Evolutionary conservation across 2,113 vertebrate genomes (phyloP).

Genomic region (Oreotragus oreotragus): DNA sequence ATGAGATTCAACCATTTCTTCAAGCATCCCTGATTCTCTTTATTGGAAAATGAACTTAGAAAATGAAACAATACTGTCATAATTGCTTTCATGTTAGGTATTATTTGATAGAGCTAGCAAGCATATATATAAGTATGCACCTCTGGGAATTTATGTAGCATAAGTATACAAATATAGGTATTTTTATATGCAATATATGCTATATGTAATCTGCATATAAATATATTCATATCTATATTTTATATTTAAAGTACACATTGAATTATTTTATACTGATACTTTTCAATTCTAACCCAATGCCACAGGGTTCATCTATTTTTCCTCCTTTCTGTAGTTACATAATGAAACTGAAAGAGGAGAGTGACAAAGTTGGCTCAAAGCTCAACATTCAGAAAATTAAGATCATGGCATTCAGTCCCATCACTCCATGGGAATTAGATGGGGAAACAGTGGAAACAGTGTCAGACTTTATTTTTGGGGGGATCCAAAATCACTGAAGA

Average conservation of each 20-base stretch:
- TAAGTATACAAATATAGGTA: neutral
- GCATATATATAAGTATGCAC: neutral
- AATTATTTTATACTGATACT: neutral
- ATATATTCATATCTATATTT: neutral
- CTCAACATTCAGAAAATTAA: too few species aligned
- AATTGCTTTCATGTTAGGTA: neutral
- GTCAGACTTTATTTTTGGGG: too few species aligned
- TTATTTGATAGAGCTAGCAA: neutral
- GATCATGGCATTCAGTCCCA: too few species aligned
- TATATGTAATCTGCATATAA: neutral
- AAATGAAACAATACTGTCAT: neutral
- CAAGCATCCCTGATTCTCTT: neutral
- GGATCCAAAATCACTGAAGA: too few species aligned
- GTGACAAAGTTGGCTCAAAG: too few species aligned
- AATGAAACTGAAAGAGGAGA: too few species aligned
- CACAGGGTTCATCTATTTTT: neutral
- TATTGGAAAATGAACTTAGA: neutral
- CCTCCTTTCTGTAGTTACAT: neutral
- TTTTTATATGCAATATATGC: neutral
- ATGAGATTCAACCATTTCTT: neutral
- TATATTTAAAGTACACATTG: neutral
- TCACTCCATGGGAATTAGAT: too few species aligned
- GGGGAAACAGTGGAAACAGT: too few species aligned
- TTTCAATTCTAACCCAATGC: neutral
- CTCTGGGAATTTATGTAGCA: neutral